Percentiles rank a stretch among this genome's conserved stretches.
Evolutionary conservation across 2,113 vertebrate genomes (phyloP).

Genomic region (Takifugu bimaculatus): DNA sequence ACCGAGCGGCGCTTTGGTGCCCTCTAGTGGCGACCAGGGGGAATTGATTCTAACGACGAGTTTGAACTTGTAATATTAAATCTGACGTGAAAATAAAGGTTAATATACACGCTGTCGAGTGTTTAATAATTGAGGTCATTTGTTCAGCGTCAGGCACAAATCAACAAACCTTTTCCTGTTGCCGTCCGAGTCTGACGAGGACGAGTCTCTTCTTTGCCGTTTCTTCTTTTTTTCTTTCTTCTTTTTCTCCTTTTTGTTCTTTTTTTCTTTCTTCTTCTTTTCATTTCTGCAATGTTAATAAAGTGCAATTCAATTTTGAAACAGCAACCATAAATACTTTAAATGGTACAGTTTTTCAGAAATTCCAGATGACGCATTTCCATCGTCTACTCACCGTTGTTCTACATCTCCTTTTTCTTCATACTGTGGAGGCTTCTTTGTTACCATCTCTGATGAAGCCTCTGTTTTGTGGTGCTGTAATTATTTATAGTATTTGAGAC

Average conservation of each 20-base stretch:
- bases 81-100: neutral
- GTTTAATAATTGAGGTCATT: neutral
- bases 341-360: neutral
- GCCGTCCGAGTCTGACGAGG: conserved; percentile 55
- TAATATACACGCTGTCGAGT: neutral
- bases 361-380: neutral
- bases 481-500: conserved; percentile 2
- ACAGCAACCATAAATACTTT: neutral
- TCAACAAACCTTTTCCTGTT: conserved; percentile 68
- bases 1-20: conserved; percentile 32
- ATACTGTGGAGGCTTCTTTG: conserved; percentile 51
- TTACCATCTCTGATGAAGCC: conserved; percentile 41
- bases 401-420: conserved; percentile 54
- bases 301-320: neutral
- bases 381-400: conserved; percentile 59
- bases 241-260: conserved; percentile 81
- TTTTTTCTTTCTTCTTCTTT: conserved; percentile 82
- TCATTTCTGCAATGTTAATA: conserved; percentile 34
- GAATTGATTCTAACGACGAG: too few relatives aligned
- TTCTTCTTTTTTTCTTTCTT: conserved; percentile 84
- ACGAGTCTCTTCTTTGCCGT: conserved; percentile 63
- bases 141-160: neutral
- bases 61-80: neutral
- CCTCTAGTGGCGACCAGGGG: conserved; percentile 57
- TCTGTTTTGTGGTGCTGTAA: conserved; percentile 82